Base-by-base conservation (phyloP, 1,140 invertebrate species). In the Drosophila malerkotliana region DNA sequence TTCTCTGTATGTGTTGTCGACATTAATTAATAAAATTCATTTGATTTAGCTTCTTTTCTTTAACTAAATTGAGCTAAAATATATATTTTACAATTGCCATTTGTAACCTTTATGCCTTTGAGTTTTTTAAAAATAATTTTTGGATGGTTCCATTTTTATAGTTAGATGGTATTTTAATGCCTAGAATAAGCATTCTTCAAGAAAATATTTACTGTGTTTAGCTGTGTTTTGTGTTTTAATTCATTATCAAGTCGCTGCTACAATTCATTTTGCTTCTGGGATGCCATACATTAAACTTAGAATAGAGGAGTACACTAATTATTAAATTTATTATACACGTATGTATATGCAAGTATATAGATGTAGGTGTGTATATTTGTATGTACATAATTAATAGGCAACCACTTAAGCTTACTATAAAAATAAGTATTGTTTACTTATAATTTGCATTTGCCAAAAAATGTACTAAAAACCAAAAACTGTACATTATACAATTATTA, bases 321-420 rank as follows among this genome's bases (percentile, higher is more conserved):
- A 64, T 75, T 69, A 66, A 14, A 49, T 41, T 53, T 72, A 63
- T 64, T 72, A 32, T 73, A 55, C 71, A 59, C 58, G 62, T 72
- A 72, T 78, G 71, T 69, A 58, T 73, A 52, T 68, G 56, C 32
- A 53, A 41, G 30, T 52, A 75, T 68, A 74, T 81, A 57, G 45
- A 45, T 41, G 28, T 58, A 45, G 58, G 55, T 69, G 26, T 82
- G 24, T 78, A 60, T 76, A 59, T 57, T 57, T 64, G 58, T 85
- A 85, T 85, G 59, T 85, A 85, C 82, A 85, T 87, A 87, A 81
- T 87, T 87, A 85, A 71, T 87, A 84, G 81, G 81, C 81, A 84
- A 84, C 81, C 81, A 85, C 81, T 84, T 87, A 84, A 78, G 82
- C 69, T 67, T 81, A 87, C 61, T 82, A 80, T 74, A 85, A 77